Percentiles rank a stretch among this genome's conserved stretches.
Conservation (phyloP, 1,140 invertebrate genomes). For the Mya arenaria region DNA sequence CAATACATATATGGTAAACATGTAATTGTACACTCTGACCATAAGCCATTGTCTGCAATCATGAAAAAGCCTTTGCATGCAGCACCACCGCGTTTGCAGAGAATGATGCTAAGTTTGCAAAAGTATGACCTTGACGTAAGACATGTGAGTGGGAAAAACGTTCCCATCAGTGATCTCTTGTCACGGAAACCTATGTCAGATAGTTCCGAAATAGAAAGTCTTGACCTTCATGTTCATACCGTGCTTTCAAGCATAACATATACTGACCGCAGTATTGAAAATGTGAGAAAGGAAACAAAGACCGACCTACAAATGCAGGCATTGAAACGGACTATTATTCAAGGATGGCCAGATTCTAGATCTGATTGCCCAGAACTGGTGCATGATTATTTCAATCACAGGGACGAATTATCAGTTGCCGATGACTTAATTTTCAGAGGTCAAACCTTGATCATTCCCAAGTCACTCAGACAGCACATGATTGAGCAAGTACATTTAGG, state of each 20-base stretch:
- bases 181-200: constrained; percentile 33
- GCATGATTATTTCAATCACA: constrained; percentile 11
- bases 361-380: not conserved
- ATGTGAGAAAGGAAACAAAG: not conserved
- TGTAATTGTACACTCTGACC: constrained; percentile 52
- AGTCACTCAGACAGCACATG: constrained; percentile 43
- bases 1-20: constrained; percentile 73
- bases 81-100: constrained; percentile 43
- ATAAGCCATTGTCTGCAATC: constrained; percentile 52
- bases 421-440: constrained; percentile 60
- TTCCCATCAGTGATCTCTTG: constrained; percentile 75
- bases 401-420: constrained; percentile 55
- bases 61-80: constrained; percentile 36
- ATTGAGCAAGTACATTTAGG: constrained; percentile 47
- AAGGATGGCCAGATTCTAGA: constrained; percentile 44
- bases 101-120: constrained; percentile 74
- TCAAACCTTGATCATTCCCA: constrained; percentile 55
- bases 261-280: constrained; percentile 4
- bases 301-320: not conserved
- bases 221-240: constrained; percentile 3
- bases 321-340: constrained; percentile 37
- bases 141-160: constrained; percentile 78
- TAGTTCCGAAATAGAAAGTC: not conserved
- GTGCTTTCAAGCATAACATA: not conserved
- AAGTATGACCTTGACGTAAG: constrained; percentile 72